Conservation (phyloP, 2,888 invertebrate genomes). For the Dasypolia templi region DNA sequence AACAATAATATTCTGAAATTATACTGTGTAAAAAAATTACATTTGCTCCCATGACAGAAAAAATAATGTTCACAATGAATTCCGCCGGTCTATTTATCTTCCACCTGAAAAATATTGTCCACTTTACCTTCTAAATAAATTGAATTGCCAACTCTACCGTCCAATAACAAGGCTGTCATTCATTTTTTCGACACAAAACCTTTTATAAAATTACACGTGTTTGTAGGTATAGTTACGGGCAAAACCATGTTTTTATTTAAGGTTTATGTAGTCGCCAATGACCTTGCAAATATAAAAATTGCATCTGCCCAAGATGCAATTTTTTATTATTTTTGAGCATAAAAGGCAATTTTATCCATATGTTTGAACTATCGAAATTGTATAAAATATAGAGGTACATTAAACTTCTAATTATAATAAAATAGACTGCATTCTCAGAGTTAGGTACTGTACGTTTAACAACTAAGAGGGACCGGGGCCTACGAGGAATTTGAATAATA, state of each 20-base stretch:
- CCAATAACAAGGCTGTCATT: slow-evolving; percentile 32
- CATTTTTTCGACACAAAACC: slow-evolving; percentile 45
- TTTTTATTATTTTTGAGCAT: not conserved
- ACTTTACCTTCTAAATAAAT: slow-evolving; percentile 40
- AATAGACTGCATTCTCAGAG: too few species aligned
- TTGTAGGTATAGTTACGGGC: not conserved
- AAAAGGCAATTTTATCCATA: not conserved
- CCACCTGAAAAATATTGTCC: slow-evolving; percentile 19
- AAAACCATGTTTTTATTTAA: slow-evolving; percentile 4
- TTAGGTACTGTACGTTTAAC: not conserved
- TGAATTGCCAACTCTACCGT: slow-evolving; percentile 40
- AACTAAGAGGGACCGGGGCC: not conserved
- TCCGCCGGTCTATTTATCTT: slow-evolving; percentile 5
- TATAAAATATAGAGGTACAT: too few species aligned
- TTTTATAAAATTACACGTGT: slow-evolving; percentile 33
- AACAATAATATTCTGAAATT: not conserved
- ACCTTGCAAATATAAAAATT: too few species aligned
- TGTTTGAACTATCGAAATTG: not conserved
- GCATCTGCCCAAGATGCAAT: too few species aligned
- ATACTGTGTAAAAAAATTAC: not conserved
- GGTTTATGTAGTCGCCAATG: not conserved
- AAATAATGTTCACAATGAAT: slow-evolving; percentile 15
- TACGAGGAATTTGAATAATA: too few species aligned
- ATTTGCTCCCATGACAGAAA: not conserved
- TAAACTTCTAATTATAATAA: not conserved